Percentiles rank a stretch among this genome's conserved stretches.
phyloP scores from a whole-genome alignment of 2,797 vertebrate species.

The Urosaurus nigricauda region DNA sequence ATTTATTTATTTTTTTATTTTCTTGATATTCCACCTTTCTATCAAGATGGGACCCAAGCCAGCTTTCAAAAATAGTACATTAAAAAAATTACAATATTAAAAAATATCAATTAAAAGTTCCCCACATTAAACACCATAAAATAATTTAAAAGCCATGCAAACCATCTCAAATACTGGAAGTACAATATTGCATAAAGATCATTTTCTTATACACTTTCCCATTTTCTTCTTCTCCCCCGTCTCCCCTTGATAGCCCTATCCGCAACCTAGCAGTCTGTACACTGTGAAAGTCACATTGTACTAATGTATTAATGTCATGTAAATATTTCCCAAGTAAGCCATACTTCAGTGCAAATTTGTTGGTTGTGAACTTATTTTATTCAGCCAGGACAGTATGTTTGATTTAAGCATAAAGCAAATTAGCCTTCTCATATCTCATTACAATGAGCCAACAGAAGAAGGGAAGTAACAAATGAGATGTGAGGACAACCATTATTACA shows the following conservation, averaged over 20 bases:
- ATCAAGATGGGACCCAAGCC: too few species aligned
- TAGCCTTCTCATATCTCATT: conserved; percentile 70
- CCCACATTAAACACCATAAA: too few species aligned
- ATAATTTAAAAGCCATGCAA: too few species aligned
- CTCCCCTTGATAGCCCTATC: neutral
- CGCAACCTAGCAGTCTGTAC: conserved; percentile 7
- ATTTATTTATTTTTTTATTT: neutral
- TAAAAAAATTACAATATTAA: too few species aligned
- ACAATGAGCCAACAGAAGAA: conserved; percentile 58
- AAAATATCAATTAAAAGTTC: too few species aligned
- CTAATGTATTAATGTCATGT: conserved; percentile 72
- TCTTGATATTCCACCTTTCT: too few species aligned
- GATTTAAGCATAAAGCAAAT: conserved; percentile 70
- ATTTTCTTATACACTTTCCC: neutral
- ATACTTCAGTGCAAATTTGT: conserved; percentile 64
- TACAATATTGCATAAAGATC: neutral
- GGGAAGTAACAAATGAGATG: conserved; percentile 66
- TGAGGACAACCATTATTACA: conserved; percentile 52
- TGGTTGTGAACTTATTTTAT: conserved; percentile 65
- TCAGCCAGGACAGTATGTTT: conserved; percentile 57
- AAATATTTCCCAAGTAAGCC: conserved; percentile 72
- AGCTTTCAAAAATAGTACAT: too few species aligned
- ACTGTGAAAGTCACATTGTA: conserved; percentile 55
- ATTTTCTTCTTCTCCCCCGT: conserved; percentile 12
- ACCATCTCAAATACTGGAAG: neutral